Evolutionary conservation across 2,113 vertebrate genomes (phyloP), one percentile per base, ranked within the genome.

Genomic region (Lepidothrix coronata): DNA sequence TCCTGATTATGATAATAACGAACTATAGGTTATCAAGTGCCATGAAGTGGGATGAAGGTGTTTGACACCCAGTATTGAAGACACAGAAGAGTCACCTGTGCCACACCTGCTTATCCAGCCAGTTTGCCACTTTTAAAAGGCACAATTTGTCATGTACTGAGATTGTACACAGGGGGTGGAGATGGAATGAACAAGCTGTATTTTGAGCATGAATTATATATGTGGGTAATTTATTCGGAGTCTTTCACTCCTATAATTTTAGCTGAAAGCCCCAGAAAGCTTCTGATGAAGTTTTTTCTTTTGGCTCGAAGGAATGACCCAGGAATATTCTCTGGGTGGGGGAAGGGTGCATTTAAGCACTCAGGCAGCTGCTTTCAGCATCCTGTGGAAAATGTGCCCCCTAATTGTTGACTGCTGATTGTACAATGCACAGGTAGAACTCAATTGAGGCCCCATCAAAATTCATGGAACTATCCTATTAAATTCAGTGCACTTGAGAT

Each of bases 171-270:
- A 78, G 83, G 85, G 62, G 49, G 89, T 19, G 41, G 85, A 78
- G 71, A 71, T 30, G 61, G 62, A 84, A 81, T 17, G 59, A 92
- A 59, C 31, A 95, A 92, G 82, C 48, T n/a, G 35, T 37, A 85
- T 85, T 91, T 93, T 57, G 46, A 93, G 73, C 75, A 85, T 21
- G 39, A 91, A 92, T 91, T 96, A 93, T 68, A 78, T 37, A 70
- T 14, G 54, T 4, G 27, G 57, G 49, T 85, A 95, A 97, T 93
- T 85, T 97, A 92, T 92, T 93, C 88, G 63, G 62, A 95, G 63
- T 78, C 85, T 95, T 76, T 94, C 94, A 74, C 49, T 92, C 52
- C 61, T 72, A 7, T 66, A 85, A 89, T 91, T 95, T 93, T 65
- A 93, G n/a, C 79, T 85, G 85, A 91, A 95, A 87, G 89, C 28